These are phyloP conservation scores for Trichosurus vulpecula DNA, from an alignment of 2,797 vertebrate species.

Conservation along the genomic window DNA sequence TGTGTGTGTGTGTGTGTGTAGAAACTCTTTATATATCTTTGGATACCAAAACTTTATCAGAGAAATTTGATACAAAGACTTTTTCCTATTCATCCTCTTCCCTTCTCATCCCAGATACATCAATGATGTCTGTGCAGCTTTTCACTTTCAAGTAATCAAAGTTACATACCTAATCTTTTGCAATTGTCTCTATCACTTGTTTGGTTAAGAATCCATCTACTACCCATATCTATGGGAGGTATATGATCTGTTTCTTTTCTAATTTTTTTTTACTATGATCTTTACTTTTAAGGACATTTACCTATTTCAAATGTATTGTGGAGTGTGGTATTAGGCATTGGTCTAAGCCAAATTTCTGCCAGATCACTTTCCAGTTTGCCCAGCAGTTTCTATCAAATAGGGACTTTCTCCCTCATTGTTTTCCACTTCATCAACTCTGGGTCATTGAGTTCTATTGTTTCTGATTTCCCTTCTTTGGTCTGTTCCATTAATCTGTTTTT, in stretches of 20 bases:
- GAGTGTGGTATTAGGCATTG: background rate
- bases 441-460: background rate
- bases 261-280: too few species aligned
- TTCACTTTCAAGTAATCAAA: background rate
- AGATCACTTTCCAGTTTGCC: background rate
- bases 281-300: background rate
- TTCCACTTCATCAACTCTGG: background rate
- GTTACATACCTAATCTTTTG: background rate
- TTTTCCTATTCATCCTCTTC: background rate
- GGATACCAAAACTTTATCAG: background rate
- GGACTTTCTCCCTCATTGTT: background rate
- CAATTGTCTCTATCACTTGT: background rate
- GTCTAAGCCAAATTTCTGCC: background rate
- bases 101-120: background rate
- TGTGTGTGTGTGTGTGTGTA: background rate
- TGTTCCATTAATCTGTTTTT: background rate
- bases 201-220: background rate
- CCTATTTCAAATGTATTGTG: background rate
- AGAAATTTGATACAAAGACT: background rate
- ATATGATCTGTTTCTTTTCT: background rate
- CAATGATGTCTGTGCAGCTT: background rate
- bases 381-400: background rate
- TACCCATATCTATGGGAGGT: background rate
- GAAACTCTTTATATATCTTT: background rate
- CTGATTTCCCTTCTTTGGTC: background rate